Evolutionary conservation across 2,113 vertebrate genomes (phyloP), one percentile per base, ranked within the genome.

Genomic region (Camelus dromedarius): DNA sequence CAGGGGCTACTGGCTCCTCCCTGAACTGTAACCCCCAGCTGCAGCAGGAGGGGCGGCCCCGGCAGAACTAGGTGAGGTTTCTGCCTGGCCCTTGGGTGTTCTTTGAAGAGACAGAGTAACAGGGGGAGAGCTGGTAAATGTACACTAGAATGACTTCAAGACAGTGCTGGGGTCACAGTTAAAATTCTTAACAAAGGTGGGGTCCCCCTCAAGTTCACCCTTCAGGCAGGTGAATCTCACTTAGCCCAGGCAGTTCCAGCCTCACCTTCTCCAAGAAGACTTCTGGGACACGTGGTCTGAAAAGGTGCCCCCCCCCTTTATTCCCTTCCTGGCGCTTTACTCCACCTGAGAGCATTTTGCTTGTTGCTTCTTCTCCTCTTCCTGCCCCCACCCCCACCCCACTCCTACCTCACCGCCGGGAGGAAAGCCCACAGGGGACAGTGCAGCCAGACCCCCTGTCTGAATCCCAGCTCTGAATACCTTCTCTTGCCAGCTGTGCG

Each of bases 371-470:
- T 5, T 14, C 13, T 42, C 38, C 38, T 42, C 38, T 42, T 42
- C 38, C 38, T 42, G 48, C 46, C 5, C 4, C 5, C 0, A 24
- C 22, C 22, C 22, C 22, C 6, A 9, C 7, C 14, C 2, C 60
- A 3, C 4, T 26, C 19, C 70, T 13, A 20, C 14, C 12, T n/a
- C 19, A 24, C 28, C 6, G 0, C 8, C 14, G 5, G 2, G 32
- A 2, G 32, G 70, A 38, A 22, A 22, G 30, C 32, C 69, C 7
- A 0, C 0, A 2, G 50, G 0, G 0, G n/a, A 69, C 50, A 46
- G 30, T 3, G 58, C 32, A n/a, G 32, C 26, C 60, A 72, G 73
- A 52, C 18, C 20, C 77, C 70, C 58, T 0, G 7, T 93, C 15
- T 19, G 26, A 38, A 3, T 22, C 12, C 52, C 14, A 56, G 46